Percentiles rank a stretch among this genome's conserved stretches.
Evolutionary conservation across 1,140 invertebrate species (phyloP).

Genomic region (Pinna nobilis): DNA sequence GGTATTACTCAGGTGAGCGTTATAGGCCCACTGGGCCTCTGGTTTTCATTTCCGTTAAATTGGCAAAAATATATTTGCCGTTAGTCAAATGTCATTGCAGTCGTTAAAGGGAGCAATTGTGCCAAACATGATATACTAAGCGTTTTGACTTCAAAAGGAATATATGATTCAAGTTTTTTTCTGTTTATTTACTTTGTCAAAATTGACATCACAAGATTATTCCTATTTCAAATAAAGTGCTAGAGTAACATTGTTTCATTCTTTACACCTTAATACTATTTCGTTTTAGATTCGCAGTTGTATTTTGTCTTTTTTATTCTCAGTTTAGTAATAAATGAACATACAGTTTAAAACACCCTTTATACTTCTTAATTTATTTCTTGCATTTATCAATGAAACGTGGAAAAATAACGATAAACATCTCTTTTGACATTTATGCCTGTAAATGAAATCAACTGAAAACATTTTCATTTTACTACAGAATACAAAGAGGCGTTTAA

Average conservation of each 20-base stretch:
- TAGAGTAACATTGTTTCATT: background rate
- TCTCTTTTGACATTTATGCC: background rate
- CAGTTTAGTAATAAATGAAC: background rate
- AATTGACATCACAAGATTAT: background rate
- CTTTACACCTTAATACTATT: background rate
- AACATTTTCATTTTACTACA: constrained; percentile 30
- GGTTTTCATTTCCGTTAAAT: background rate
- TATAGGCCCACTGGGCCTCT: too few species aligned
- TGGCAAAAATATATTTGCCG: background rate
- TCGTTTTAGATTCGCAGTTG: background rate
- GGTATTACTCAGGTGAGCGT: too few species aligned
- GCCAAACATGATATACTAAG: background rate
- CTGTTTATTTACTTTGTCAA: background rate
- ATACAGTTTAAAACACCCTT: background rate
- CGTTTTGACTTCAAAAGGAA: background rate
- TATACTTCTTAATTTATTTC: background rate
- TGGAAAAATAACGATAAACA: background rate
- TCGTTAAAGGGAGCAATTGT: background rate
- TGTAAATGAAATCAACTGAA: background rate
- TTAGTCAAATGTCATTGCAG: background rate
- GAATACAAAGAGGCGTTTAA: constrained; percentile 69
- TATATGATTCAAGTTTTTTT: background rate
- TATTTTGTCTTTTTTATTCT: background rate
- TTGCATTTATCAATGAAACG: too few species aligned
- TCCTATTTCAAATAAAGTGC: too few species aligned